phyloP scores from a whole-genome alignment of 2,888 invertebrate species.

The Artemia sp. region DNA sequence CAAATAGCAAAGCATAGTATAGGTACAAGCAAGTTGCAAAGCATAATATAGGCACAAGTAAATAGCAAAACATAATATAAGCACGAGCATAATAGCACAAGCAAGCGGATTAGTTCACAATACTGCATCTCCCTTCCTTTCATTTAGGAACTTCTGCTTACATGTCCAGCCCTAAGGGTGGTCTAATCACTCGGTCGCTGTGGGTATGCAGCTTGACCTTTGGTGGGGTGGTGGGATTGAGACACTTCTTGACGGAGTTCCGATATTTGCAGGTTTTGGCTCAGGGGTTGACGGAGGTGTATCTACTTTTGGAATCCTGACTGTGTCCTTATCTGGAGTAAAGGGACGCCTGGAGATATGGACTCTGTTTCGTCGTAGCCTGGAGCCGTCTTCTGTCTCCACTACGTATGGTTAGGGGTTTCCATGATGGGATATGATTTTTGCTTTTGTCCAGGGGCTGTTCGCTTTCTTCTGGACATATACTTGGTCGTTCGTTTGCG shows the following conservation, averaged over 20 bases:
- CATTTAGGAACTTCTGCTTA: background rate
- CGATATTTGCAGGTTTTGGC: background rate
- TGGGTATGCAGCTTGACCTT: background rate
- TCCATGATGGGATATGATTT: background rate
- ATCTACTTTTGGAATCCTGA: background rate
- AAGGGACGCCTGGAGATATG: background rate
- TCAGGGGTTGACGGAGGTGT: background rate
- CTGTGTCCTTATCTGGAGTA: background rate
- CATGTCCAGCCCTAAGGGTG: background rate
- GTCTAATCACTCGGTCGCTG: background rate
- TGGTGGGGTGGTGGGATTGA: slow-evolving; percentile 1
- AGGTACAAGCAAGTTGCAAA: background rate
- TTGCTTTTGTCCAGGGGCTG: background rate
- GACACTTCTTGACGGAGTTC: background rate
- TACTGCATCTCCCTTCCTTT: background rate
- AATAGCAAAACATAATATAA: background rate
- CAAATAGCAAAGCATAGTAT: background rate
- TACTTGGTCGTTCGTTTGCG: background rate
- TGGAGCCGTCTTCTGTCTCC: no score
- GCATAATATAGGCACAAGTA: background rate
- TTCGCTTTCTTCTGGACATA: background rate
- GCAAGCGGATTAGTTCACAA: slow-evolving; percentile 1
- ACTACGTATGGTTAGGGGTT: background rate
- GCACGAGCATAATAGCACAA: background rate
- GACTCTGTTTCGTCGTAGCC: background rate